phyloP scores from a whole-genome alignment of 2,797 vertebrate species.

The Platalea minor region DNA sequence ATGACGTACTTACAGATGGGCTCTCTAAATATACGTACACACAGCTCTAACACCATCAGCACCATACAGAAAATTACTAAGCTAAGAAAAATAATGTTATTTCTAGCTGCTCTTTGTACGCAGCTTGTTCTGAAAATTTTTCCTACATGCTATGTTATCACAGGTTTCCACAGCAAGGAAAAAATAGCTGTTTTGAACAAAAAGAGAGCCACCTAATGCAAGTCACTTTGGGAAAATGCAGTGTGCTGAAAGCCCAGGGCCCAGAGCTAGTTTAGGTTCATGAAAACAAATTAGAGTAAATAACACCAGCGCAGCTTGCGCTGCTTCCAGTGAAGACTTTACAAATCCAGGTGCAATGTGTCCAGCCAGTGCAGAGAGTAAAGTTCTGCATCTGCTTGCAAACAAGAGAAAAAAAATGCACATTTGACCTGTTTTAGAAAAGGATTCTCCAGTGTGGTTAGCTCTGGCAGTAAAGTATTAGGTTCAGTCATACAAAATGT shows the following conservation, averaged over 20 bases:
- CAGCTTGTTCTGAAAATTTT: not conserved
- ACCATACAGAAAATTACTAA: rapidly evolving
- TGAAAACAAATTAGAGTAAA: not conserved
- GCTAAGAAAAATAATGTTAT: not conserved
- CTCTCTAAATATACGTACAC: rapidly evolving
- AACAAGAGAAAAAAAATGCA: not conserved
- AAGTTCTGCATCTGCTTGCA: not conserved
- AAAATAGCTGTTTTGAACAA: not conserved
- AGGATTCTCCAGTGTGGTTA: not conserved
- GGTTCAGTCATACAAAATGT: no score
- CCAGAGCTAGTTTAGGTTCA: no score
- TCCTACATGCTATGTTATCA: not conserved
- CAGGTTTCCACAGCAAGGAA: not conserved
- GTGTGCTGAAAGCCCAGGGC: not conserved
- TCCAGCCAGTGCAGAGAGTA: not conserved
- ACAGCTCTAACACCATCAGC: not conserved
- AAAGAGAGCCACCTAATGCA: not conserved
- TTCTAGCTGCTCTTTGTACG: no score
- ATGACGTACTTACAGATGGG: rapidly evolving
- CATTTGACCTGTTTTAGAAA: not conserved
- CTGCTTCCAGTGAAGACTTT: rapidly evolving
- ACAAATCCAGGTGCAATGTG: not conserved
- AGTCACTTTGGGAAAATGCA: not conserved
- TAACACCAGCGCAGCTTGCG: not conserved
- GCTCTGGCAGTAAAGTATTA: not conserved